A percentile compares a stretch with the other conserved stretches of the same genome.
Evolutionary conservation across 1,140 invertebrate genomes (phyloP).

Genomic region (Dendrolimus kikuchii): DNA sequence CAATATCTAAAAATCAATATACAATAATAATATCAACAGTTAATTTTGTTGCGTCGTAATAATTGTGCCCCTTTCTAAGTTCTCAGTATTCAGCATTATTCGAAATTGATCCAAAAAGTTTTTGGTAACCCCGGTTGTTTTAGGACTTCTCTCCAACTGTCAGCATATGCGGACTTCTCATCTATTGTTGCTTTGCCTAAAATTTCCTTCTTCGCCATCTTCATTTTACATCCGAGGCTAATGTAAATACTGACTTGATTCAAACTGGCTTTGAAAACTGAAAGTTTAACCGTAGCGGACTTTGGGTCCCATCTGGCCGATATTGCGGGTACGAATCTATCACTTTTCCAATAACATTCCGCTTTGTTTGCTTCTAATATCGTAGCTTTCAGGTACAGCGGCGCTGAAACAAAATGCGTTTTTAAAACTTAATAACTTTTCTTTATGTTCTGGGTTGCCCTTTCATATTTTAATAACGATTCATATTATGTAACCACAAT

Average conservation of each 20-base stretch:
- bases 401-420: slow-evolving; percentile 56
- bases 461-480: too few relatives aligned
- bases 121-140: slow-evolving; percentile 58
- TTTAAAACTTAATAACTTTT: too few relatives aligned
- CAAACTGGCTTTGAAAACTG: slow-evolving; percentile 58
- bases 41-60: slow-evolving; percentile 7
- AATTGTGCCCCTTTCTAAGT: slow-evolving; percentile 2
- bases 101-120: slow-evolving; percentile 67
- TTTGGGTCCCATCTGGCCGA: slow-evolving; percentile 75
- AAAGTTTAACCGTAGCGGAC: slow-evolving; percentile 60
- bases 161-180: slow-evolving; percentile 52
- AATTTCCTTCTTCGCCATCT: slow-evolving; percentile 69
- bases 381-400: slow-evolving; percentile 83
- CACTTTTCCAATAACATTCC: slow-evolving; percentile 83
- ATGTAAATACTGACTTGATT: slow-evolving; percentile 66
- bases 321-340: slow-evolving; percentile 79
- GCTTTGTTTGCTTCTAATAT: slow-evolving; percentile 79
- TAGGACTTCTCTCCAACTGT: slow-evolving; percentile 59
- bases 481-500: too few relatives aligned
- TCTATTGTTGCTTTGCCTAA: slow-evolving; percentile 63
- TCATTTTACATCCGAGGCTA: slow-evolving; percentile 66
- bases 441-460: too few relatives aligned
- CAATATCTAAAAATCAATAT: neutral
- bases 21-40: slow-evolving; percentile 3
- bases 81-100: slow-evolving; percentile 23